Conservation (phyloP, 2,113 vertebrate genomes). For the Alligator mississippiensis region DNA sequence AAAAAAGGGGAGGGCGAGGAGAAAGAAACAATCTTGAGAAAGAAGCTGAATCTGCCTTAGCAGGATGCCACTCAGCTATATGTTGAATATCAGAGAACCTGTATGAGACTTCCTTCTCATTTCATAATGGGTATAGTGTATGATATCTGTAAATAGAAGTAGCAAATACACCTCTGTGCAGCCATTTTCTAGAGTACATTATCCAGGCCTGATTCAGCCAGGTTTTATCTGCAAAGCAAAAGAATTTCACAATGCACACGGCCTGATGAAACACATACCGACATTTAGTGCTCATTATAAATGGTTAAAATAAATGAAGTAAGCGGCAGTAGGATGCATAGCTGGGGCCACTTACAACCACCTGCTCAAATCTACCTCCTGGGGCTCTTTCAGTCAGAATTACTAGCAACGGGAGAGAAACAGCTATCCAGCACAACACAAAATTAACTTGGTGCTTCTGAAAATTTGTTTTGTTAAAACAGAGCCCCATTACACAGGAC, state of each 20-base stretch:
- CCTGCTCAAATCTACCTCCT: slow-evolving; percentile 9
- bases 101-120: background rate
- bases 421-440: background rate
- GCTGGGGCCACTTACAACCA: background rate
- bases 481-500: background rate
- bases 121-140: background rate
- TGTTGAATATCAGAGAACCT: background rate
- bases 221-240: background rate
- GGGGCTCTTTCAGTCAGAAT: slow-evolving; percentile 36
- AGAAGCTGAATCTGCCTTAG: background rate
- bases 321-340: background rate
- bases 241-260: background rate
- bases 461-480: background rate
- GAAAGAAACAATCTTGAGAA: background rate
- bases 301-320: slow-evolving; percentile 24
- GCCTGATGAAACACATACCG: slow-evolving; percentile 6
- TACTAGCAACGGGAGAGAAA: background rate
- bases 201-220: background rate
- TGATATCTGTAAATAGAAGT: background rate
- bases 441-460: background rate
- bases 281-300: background rate
- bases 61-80: background rate
- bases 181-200: background rate
- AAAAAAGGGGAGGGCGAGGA: background rate
- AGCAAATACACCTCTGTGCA: background rate